Evolutionary conservation across 2,888 invertebrate genomes (phyloP), one percentile per base, ranked within the genome.

Genomic region (Hypercompe scribonia): DNA sequence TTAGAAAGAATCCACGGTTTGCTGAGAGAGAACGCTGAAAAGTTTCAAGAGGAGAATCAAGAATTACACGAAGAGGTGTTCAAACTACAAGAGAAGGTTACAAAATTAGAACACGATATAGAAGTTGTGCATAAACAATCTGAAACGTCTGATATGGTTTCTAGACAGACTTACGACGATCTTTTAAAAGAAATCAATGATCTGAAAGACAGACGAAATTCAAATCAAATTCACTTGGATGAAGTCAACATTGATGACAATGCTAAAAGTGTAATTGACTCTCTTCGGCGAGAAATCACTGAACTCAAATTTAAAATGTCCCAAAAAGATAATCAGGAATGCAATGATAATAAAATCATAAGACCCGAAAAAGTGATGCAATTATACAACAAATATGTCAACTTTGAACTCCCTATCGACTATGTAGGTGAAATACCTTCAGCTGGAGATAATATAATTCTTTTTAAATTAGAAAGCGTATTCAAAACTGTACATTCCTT

Each of bases 401-500:
- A 93, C 78, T 96, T 96, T 86, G 95, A 96, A 82, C 86, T 96
- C 61, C 95, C 95, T 1, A 89, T 94, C 68, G 95, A 95, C 86
- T 95, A 93, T 67, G 92, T 95, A 0, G 95, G 95, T 13, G 94
- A 95, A 89, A 95, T 94, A 72, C 93, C 95, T 33, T 89, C 93
- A 28, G 87, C 91, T 10, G 89, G 90, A 67, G 94, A 94, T 78
- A 94, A 92, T 78, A 86, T 92, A 74, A 88, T 93, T 2, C 79
- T 94, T 39, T 91, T 89, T 75, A 96, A 96, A 91, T 87, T 96
- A 70, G 96, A 96, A 90, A 93, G 92, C 78, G 93, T 91, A 64
- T 96, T 97, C 74, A 96, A 96, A 88, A 92, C 96, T 31, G 86
- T 97, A 0, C 92, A 95, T 76, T 96, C 96, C 28, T 96, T 96